These are phyloP conservation scores for Oscarella lobularis DNA, from an alignment of 37 sponge, comb jelly and placozoan species.

Conservation along the genomic window DNA sequence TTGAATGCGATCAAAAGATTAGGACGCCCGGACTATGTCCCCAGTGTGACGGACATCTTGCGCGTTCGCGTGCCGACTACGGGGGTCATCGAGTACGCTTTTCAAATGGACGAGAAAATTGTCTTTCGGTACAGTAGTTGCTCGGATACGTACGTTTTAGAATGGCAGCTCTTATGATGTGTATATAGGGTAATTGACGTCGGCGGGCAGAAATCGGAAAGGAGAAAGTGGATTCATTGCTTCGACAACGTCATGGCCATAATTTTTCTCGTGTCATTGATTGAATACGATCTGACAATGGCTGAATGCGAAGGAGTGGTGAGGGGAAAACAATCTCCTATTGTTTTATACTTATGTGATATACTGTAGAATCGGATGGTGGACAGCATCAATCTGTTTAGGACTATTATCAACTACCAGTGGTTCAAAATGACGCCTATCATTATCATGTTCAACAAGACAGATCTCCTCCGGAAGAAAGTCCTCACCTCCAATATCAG, in stretches of 20 bases:
- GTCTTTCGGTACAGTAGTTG: not conserved
- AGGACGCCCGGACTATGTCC: conserved; percentile 9
- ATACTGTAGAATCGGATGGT: conserved; percentile 26
- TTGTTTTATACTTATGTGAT: not conserved
- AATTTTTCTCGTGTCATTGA: conserved; percentile 22
- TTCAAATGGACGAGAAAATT: not conserved
- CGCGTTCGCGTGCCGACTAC: conserved; percentile 11
- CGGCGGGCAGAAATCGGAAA: conserved; percentile 24
- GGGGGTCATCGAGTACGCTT: not conserved
- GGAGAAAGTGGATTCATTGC: conserved; percentile 37
- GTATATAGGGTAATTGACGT: conserved; percentile 37
- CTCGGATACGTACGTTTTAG: not conserved
- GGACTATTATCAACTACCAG: conserved; percentile 13
- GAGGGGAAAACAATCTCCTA: not conserved
- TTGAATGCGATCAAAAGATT: conserved; percentile 10
- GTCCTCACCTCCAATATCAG: not conserved
- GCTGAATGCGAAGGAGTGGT: conserved; percentile 3
- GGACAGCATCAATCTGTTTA: conserved; percentile 21
- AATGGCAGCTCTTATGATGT: not conserved
- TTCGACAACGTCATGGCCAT: conserved; percentile 26
- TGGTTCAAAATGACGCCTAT: conserved; percentile 18
- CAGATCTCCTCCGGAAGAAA: conserved; percentile 24
- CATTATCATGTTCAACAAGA: conserved; percentile 34
- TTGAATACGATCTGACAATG: conserved; percentile 22
- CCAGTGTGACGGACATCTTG: conserved; percentile 18